Evolutionary conservation across 2,113 vertebrate genomes (phyloP), one percentile per base, ranked within the genome.

Genomic region (Epinephelus moara): DNA sequence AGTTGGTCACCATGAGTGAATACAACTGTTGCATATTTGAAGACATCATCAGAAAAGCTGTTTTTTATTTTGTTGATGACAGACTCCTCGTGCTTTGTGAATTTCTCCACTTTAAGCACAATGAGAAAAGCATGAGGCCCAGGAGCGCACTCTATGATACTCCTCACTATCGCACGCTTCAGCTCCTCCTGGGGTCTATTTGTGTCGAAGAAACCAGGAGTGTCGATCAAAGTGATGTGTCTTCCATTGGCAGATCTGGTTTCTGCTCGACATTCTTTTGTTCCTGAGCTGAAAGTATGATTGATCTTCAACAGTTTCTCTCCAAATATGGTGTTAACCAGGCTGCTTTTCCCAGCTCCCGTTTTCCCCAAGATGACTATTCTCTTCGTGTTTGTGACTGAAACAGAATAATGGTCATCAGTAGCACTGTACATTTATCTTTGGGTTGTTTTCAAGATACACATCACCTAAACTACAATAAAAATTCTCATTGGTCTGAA

Each of bases 261-360:
- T 4, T 13, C 42, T 45, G 42, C 42, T 45, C 1, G 6, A 13
- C 70, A 70, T 0, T 0, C 1, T 21, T 15, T 18, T 25, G 6
- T 69, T 50, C 55, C 79, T 18, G 84, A 80, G 17, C 6, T 19
- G 1, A 78, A 0, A 13, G 18, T 0, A 50, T 72, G 42, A 3
- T 45, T 45, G 21, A 47, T 33, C 0, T 23, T 42, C 37, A 89
- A 84, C 23, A 78, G 7, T 1, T 62, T 0, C 14, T 67, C 47
- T 69, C 67, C 69, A 0, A 89, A 0, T 42, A 91, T 84, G 25
- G 77, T 86, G 66, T 91, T 91, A 0, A 52, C 53, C 42, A 80
- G 59, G 59, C 87, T 88, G 77, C 87, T 89, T 63, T 87, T 91
- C 40, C 89, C 89, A 13, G 42, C 42, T 45, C 42, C 42, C 0